phyloP scores from a whole-genome alignment of 2,113 vertebrate species.

The Oenanthe melanoleuca region DNA sequence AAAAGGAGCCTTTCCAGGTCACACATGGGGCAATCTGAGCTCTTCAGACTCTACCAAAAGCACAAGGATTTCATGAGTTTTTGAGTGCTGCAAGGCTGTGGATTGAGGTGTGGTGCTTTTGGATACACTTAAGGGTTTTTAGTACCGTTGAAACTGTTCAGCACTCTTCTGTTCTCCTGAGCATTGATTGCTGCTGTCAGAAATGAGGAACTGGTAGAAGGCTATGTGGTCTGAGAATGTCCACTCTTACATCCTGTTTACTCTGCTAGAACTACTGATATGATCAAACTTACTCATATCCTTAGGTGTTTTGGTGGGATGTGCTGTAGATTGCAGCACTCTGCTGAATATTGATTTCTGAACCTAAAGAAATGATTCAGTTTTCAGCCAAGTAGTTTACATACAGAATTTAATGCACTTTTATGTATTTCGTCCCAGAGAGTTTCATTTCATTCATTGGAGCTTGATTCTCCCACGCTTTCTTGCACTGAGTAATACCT shows the following conservation, averaged over 20 bases:
- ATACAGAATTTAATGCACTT: background rate
- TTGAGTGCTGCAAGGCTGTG: background rate
- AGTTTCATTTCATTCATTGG: slow-evolving; percentile 27
- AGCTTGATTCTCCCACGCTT: slow-evolving; percentile 14
- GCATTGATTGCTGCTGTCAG: background rate
- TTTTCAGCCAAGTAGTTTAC: background rate
- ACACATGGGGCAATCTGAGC: background rate
- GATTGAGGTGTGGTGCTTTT: background rate
- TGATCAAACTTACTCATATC: background rate
- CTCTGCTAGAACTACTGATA: background rate
- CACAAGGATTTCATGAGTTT: background rate
- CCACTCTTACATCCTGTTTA: slow-evolving; percentile 56
- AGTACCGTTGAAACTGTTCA: background rate
- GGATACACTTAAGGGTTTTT: background rate
- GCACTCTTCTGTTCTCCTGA: background rate
- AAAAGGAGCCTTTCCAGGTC: background rate
- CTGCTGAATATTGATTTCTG: background rate
- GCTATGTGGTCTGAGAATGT: background rate
- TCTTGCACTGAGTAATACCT: slow-evolving; percentile 50
- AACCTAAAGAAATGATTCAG: background rate
- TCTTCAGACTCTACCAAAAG: background rate
- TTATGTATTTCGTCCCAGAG: background rate
- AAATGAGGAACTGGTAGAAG: slow-evolving; percentile 4
- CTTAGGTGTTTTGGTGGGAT: background rate
- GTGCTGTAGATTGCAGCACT: background rate